phyloP scores from a whole-genome alignment of 2,888 invertebrate genomes.

The Uloborus plumipes region DNA sequence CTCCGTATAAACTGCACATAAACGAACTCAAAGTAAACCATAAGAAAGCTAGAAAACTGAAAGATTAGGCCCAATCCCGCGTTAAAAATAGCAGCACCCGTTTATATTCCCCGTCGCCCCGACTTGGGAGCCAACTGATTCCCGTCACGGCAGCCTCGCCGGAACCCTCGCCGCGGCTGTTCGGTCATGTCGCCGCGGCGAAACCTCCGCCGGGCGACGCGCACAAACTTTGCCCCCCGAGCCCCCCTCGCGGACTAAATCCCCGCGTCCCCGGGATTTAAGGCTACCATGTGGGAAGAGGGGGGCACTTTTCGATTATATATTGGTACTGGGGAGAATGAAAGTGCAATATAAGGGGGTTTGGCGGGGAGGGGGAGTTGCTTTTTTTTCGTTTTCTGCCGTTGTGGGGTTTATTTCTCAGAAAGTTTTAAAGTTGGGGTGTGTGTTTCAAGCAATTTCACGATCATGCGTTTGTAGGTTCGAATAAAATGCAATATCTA shows the following conservation, averaged over 20 bases:
- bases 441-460: constrained; percentile 63
- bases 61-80: constrained; percentile 32
- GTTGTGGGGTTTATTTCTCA: constrained; percentile 35
- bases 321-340: constrained; percentile 20
- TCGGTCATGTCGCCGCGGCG: constrained; percentile 28
- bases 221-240: neutral
- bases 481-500: constrained; percentile 50
- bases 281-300: constrained; percentile 14
- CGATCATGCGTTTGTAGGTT: constrained; percentile 63
- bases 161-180: constrained; percentile 1
- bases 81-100: constrained; percentile 7
- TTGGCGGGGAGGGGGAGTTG: neutral
- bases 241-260: neutral
- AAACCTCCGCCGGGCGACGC: constrained; percentile 15
- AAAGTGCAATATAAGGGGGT: constrained; percentile 11
- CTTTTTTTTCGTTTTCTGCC: constrained; percentile 28
- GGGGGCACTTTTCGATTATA: constrained; percentile 54
- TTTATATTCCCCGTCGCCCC: too few species aligned
- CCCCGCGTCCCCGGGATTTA: constrained; percentile 11
- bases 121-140: constrained; percentile 20
- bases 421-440: constrained; percentile 40
- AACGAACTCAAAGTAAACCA: constrained; percentile 13
- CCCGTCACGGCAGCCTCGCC: constrained; percentile 49
- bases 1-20: constrained; percentile 5
- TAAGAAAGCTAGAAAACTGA: constrained; percentile 17